Conservation (phyloP, 2,888 invertebrate species). For the Clepsis dumicolana region DNA sequence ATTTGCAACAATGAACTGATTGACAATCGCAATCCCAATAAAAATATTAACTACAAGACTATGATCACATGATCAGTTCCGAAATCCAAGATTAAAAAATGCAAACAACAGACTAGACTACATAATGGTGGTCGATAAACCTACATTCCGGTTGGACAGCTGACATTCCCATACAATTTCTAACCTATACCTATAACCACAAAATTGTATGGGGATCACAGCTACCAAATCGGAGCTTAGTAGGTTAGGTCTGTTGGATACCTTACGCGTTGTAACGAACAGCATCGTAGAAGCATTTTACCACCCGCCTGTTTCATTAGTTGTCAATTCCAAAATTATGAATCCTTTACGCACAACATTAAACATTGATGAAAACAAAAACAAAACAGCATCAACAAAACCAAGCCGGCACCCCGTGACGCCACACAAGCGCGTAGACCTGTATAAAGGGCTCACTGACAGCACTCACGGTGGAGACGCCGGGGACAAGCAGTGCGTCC, state of each 20-base stretch:
- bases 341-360: not conserved
- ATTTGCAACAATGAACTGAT: too few species aligned
- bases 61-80: not conserved
- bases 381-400: conserved; percentile 1
- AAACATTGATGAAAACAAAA: not conserved
- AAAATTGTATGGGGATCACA: too few species aligned
- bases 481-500: conserved; percentile 86
- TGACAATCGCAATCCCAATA: too few species aligned
- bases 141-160: too few species aligned
- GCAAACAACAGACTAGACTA: not conserved
- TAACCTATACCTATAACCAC: too few species aligned
- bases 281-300: too few species aligned
- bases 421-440: conserved; percentile 53
- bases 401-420: conserved; percentile 46
- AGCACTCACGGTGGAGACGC: conserved; percentile 87
- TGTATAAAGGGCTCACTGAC: conserved; percentile 73
- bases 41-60: not conserved
- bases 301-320: too few species aligned
- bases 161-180: too few species aligned
- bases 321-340: not conserved
- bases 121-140: not conserved
- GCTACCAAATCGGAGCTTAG: too few species aligned
- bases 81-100: not conserved
- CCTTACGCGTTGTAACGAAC: too few species aligned
- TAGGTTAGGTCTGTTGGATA: too few species aligned